Base-by-base conservation (phyloP, 2,113 vertebrate species). In the Paracanthobrama guichenoti region DNA sequence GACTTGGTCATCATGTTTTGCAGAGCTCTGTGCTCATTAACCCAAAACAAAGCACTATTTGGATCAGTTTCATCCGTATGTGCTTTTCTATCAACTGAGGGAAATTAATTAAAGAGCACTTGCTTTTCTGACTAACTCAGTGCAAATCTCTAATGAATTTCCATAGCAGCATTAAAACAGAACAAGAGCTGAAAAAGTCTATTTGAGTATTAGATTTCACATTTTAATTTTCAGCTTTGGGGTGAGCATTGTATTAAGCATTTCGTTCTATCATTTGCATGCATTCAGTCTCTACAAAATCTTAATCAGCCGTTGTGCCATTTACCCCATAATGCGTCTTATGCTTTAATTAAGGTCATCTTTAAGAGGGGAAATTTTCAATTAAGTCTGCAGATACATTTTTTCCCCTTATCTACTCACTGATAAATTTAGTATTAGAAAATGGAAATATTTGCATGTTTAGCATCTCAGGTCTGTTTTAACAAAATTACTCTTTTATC, bases 81-180 rank as follows among this genome's bases (percentile, higher is more conserved):
- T 78, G 83, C 28, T 78, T 71, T 79, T 85, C 55, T 77, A 79
- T 81, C 66, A 79, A 64, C 74, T 85, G 72, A 86, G 79, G 82
- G 84, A 86, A 88, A 88, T 87, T 83, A 83, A 85, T 86, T 85
- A 86, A 80, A 81, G 66, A 75, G 57, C 71, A 73, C 31, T 82
- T 75, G 79, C 48, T 76, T 79, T 82, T 82, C 55, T 85, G 79
- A 88, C 31, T 71, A 50, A 46, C 48, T 79, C 69, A 50, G 71
- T 20, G 59, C 73, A 46, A 82, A 84, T 83, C 67, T 84, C 79
- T 85, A 35, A 42, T 28, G 35, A 59, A 80, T 88, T 84, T 85
- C 82, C 77, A 82, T 62, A 59, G 79, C 77, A 84, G 82, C 74
- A 42, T 81, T 83, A 71, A 81, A 82, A 83, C 69, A 73, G 66